Base-by-base conservation (phyloP, 2,888 invertebrate species). In the Drosophila pegasa region DNA sequence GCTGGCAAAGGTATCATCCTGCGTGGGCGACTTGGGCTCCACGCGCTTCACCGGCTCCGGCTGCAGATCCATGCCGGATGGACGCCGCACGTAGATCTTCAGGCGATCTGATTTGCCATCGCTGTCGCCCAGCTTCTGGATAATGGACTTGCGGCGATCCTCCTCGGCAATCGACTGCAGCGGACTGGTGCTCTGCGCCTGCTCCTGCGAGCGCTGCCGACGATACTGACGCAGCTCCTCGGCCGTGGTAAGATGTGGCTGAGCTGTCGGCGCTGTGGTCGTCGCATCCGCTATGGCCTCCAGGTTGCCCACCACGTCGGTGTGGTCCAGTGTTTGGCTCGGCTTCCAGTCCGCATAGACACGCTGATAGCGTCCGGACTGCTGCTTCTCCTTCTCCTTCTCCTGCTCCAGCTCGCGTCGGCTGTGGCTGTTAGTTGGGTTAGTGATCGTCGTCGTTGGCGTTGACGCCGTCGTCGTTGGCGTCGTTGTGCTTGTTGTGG, bases 301-400 rank as follows among this genome's bases (percentile, higher is more conserved):
- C 94, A 97, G 95, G 48, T 97, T 95, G 71, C 95, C 94, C 78
- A 97, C 96, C 35, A 97, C 96, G 92, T 97, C 97, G 5, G 95
- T 95, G 91, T 95, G 96, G 89, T 97, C 97, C 48, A 96, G 94
- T 41, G 96, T 94, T 78, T 94, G 94, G 37, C 95, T 95, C 29
- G 97, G 97, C 84, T 95, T 95, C 97, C 97, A 97, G 88, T 96
- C 96, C 18, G 95, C 94, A 89, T 95, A 95, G 27, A 95, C 94
- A 60, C 95, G 93, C 69, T 94, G 93, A 89, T 95, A 95, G 16
- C 63, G 79, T 14, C 37, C 40, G 25, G 55, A 38, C 9, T 62
- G 56, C n/a, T 12, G 35, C 33, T 9, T 31, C 14, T 6, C 38
- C 22, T 9, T 31, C 14, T 6, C 38, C 22, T 37, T 35, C 2